Evolutionary conservation across 2,888 invertebrate genomes (phyloP).

Genomic region (Xestia xanthographa): DNA sequence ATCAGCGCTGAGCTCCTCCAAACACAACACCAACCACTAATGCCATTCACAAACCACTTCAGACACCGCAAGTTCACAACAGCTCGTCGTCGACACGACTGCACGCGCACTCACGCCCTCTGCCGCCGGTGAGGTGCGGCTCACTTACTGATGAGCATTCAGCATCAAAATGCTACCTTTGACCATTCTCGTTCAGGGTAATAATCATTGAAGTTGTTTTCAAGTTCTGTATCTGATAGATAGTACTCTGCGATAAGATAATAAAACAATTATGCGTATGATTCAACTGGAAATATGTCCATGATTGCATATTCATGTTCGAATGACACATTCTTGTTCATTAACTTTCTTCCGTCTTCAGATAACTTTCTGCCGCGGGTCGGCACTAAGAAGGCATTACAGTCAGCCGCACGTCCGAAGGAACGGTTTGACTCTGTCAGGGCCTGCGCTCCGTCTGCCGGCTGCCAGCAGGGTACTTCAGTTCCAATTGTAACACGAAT

Average conservation of each 20-base stretch:
- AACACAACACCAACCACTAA: conserved; percentile 12
- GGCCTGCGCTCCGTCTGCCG: not conserved
- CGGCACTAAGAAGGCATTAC: not conserved
- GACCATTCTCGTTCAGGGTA: not conserved
- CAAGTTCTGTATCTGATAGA: conserved; percentile 38
- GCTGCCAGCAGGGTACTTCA: not conserved
- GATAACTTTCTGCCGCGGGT: conserved; percentile 1
- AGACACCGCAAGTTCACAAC: conserved; percentile 13
- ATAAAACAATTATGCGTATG: conserved; percentile 29
- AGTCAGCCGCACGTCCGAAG: not conserved
- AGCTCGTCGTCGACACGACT: not conserved
- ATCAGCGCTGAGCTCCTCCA: conserved; percentile 35
- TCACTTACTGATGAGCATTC: not conserved
- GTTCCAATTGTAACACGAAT: not conserved
- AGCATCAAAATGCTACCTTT: not conserved
- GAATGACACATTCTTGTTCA: conserved; percentile 10
- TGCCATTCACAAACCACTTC: conserved; percentile 21
- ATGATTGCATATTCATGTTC: conserved; percentile 29
- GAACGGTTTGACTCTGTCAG: not conserved
- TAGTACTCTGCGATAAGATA: conserved; percentile 36
- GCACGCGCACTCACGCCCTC: not conserved
- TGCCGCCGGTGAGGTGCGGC: not conserved
- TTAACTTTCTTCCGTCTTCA: conserved; percentile 13
- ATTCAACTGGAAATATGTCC: conserved; percentile 26
- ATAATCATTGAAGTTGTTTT: conserved; percentile 32